phyloP scores from a whole-genome alignment of 2,797 vertebrate species.

The Cottoperca gobio region DNA sequence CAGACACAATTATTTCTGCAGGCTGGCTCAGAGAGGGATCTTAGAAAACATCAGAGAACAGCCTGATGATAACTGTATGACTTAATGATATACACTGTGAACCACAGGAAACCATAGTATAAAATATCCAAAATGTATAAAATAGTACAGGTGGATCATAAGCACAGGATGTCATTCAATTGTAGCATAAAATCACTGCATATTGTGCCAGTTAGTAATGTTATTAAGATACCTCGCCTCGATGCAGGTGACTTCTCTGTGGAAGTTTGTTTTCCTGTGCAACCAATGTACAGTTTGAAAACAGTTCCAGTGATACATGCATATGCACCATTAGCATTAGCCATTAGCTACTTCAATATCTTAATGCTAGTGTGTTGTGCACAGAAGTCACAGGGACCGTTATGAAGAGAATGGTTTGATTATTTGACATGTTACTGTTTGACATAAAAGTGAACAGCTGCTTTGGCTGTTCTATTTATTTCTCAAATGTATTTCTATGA shows the following conservation, averaged over 20 bases:
- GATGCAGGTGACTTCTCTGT: background rate
- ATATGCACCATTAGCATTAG: background rate
- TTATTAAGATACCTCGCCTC: background rate
- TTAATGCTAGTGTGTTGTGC: background rate
- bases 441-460: background rate
- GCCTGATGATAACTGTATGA: background rate
- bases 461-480: background rate
- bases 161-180: background rate
- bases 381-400: background rate
- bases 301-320: background rate
- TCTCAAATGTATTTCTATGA: background rate
- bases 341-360: background rate
- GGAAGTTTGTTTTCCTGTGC: background rate
- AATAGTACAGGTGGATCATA: background rate
- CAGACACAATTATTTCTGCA: background rate
- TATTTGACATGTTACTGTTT: background rate
- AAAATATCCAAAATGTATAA: background rate
- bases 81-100: background rate
- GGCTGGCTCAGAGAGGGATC: background rate
- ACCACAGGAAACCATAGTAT: background rate
- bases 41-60: background rate
- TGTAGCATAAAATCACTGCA: background rate
- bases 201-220: background rate
- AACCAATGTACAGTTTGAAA: background rate
- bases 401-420: background rate